These are phyloP conservation scores for Anoplopoma fimbria DNA, from an alignment of 2,113 vertebrate species.

Conservation along the genomic window DNA sequence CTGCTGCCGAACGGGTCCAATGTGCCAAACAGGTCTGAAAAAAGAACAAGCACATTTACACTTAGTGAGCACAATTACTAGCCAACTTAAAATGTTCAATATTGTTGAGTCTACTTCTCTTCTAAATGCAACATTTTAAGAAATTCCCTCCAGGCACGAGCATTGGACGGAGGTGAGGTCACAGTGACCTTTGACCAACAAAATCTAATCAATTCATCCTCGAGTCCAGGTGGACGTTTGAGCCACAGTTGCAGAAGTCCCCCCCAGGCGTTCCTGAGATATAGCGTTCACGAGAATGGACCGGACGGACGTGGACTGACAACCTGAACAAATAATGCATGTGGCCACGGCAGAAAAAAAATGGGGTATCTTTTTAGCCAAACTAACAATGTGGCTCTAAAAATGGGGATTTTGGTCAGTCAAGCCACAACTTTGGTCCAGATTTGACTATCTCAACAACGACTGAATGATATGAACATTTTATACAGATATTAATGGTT, in stretches of 20 bases:
- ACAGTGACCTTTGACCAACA: too few relatives aligned
- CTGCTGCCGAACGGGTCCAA: slow-evolving; percentile 93
- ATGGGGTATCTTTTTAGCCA: not conserved
- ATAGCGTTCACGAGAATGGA: too few relatives aligned
- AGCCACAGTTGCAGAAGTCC: too few relatives aligned
- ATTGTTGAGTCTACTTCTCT: not conserved
- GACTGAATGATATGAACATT: not conserved
- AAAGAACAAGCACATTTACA: not conserved
- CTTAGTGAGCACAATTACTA: not conserved
- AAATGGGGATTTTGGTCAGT: not conserved
- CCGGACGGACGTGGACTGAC: too few relatives aligned
- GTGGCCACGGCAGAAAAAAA: too few relatives aligned
- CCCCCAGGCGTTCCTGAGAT: too few relatives aligned
- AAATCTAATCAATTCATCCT: too few relatives aligned
- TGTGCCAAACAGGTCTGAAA: slow-evolving; percentile 90
- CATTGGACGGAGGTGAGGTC: too few relatives aligned
- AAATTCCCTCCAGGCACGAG: too few relatives aligned
- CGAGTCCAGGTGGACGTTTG: too few relatives aligned
- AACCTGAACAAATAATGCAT: too few relatives aligned
- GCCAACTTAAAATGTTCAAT: not conserved
- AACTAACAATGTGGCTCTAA: not conserved
- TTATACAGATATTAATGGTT: not conserved
- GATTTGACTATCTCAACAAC: not conserved
- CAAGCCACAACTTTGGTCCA: not conserved
- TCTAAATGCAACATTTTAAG: too few relatives aligned